Percentiles rank a stretch among this genome's conserved stretches.
Conservation (phyloP, 1,140 invertebrate genomes). For the Lycorma delicatula region DNA sequence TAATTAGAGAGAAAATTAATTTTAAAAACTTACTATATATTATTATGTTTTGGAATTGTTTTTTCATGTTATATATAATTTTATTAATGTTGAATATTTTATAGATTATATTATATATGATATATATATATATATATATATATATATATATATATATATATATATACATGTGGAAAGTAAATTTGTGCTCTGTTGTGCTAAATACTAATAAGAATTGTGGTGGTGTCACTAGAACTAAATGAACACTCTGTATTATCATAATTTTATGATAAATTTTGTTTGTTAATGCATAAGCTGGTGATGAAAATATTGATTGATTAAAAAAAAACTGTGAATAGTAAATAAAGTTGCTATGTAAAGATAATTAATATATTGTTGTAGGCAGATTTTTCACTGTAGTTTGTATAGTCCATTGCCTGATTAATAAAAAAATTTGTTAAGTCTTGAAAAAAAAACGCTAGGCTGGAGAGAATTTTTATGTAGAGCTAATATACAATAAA, state of each 20-base stretch:
- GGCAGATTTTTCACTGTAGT: conserved; percentile 16
- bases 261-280: too few relatives aligned
- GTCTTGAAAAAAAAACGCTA: background rate
- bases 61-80: background rate
- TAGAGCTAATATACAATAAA: background rate
- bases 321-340: conserved; percentile 4
- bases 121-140: background rate
- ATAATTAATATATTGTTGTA: conserved; percentile 14
- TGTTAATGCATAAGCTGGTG: too few relatives aligned
- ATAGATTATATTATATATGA: background rate
- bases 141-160: conserved; percentile 2
- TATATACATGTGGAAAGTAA: too few relatives aligned
- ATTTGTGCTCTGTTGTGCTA: too few relatives aligned
- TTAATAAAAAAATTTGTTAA: conserved; percentile 6
- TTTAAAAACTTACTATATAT: background rate
- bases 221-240: background rate
- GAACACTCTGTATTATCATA: background rate
- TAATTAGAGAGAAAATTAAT: background rate
- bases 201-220: background rate
- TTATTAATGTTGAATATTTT: background rate
- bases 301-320: background rate
- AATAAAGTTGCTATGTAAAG: conserved; percentile 9
- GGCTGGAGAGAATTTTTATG: conserved; percentile 1
- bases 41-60: background rate
- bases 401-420: conserved; percentile 17